phyloP scores from a whole-genome alignment of 2,113 vertebrate genomes.

The Hippocampus mohnikei region DNA sequence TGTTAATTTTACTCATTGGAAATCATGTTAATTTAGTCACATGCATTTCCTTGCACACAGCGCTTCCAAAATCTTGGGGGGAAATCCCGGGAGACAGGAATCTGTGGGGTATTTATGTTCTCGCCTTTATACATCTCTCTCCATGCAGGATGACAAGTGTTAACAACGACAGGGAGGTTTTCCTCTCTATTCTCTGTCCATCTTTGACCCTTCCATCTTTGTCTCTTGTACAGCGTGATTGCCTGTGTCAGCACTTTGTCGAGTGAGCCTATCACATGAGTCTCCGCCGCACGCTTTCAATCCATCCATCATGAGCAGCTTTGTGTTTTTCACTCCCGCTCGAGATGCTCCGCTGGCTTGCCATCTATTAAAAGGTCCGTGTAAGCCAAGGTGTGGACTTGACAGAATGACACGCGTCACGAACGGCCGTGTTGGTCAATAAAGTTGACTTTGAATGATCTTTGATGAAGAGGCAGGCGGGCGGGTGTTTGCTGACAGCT shows the following conservation, averaged over 20 bases:
- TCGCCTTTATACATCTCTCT: too few species aligned
- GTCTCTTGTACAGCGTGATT: conserved; percentile 60
- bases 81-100: too few species aligned
- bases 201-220: conserved; percentile 50
- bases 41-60: too few species aligned
- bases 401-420: conserved; percentile 61
- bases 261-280: conserved; percentile 1
- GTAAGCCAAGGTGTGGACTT: conserved; percentile 49
- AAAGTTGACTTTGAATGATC: conserved; percentile 57
- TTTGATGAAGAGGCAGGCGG: conserved; percentile 69
- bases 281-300: conserved; percentile 25
- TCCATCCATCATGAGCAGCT: conserved; percentile 41
- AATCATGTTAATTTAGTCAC: too few species aligned
- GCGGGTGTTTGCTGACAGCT: conserved; percentile 66
- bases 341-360: conserved; percentile 40
- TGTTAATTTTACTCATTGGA: too few species aligned
- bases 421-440: conserved; percentile 63
- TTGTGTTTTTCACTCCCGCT: conserved; percentile 36
- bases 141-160: conserved; percentile 45
- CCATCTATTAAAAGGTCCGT: conserved; percentile 50
- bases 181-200: conserved; percentile 47
- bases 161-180: conserved; percentile 52
- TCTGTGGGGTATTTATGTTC: too few species aligned
- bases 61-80: too few species aligned
- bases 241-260: conserved; percentile 48